Evolutionary conservation across 2,113 vertebrate genomes (phyloP).

Genomic region (Cynocephalus volans): DNA sequence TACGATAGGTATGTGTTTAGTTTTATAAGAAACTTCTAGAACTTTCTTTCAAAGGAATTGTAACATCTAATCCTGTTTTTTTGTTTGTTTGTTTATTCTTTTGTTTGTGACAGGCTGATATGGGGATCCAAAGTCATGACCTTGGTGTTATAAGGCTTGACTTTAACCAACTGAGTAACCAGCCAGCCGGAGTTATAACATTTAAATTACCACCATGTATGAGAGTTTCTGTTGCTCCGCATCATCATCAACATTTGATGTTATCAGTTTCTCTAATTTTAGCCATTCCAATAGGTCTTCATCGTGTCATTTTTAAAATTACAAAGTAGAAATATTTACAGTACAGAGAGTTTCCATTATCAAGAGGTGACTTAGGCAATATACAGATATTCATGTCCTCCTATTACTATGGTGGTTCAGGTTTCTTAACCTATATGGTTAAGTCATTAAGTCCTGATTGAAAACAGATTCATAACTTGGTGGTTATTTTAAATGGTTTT

Average conservation of each 20-base stretch:
- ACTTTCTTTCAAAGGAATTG: constrained; percentile 5
- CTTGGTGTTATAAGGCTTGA: too few relatives aligned
- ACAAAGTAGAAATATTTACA: constrained; percentile 4
- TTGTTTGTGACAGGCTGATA: too few relatives aligned
- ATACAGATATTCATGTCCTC: neutral
- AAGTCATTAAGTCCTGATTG: neutral
- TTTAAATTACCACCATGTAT: neutral
- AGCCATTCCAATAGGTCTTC: neutral
- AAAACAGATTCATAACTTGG: constrained; percentile 13
- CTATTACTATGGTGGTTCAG: neutral
- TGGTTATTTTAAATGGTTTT: constrained; percentile 24
- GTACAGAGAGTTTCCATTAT: neutral
- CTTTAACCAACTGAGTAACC: too few relatives aligned
- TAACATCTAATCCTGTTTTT: too few relatives aligned
- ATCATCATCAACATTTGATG: neutral
- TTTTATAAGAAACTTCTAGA: constrained; percentile 46
- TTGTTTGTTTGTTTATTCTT: too few relatives aligned
- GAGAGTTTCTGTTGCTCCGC: neutral
- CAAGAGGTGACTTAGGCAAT: neutral
- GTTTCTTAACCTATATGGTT: neutral
- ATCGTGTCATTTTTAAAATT: constrained; percentile 34
- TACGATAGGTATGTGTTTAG: neutral
- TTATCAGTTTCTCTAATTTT: constrained; percentile 12
- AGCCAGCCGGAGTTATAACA: neutral
- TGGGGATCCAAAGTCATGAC: too few relatives aligned